Conservation (phyloP, 2,113 vertebrate genomes). For the Protomyctophum bolini region DNA sequence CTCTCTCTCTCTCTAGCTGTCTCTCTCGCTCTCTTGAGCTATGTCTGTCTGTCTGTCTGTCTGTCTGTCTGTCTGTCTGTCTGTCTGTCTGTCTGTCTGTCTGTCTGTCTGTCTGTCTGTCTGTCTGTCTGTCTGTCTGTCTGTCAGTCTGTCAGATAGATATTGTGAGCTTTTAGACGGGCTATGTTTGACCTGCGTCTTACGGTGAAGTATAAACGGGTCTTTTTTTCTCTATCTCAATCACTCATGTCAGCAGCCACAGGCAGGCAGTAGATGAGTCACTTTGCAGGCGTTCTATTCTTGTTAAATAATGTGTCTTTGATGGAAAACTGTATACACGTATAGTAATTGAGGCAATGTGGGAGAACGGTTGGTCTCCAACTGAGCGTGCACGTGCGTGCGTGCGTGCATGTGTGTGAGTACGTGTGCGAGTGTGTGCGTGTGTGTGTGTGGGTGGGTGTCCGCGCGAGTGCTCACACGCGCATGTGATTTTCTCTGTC, state of each 20-base stretch:
- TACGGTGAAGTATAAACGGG: too few relatives aligned
- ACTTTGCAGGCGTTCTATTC: conserved; percentile 33
- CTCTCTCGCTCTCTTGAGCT: neutral
- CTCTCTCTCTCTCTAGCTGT: conserved; percentile 19
- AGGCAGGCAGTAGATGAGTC: conserved; percentile 53
- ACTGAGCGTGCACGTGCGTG: conserved; percentile 10
- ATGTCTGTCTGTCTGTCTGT: conserved; percentile 12
- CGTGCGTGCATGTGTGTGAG: conserved; percentile 5
- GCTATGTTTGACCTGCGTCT: too few relatives aligned
- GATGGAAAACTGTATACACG: conserved; percentile 39
- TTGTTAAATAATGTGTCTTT: conserved; percentile 49
- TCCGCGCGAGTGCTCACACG: neutral
- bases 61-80: too few relatives aligned
- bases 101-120: too few relatives aligned
- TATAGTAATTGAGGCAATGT: conserved; percentile 21
- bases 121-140: too few relatives aligned
- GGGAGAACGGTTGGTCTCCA: neutral
- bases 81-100: too few relatives aligned
- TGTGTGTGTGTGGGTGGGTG: neutral
- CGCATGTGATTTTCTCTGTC: conserved; percentile 25
- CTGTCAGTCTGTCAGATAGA: too few relatives aligned
- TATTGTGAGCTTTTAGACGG: too few relatives aligned
- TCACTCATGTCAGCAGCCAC: conserved; percentile 10
- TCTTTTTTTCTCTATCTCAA: too few relatives aligned
- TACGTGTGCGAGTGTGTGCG: conserved; percentile 10